These are phyloP conservation scores for Forbesichthys agassizii DNA, from an alignment of 2,113 vertebrate genomes.

Conservation along the genomic window DNA sequence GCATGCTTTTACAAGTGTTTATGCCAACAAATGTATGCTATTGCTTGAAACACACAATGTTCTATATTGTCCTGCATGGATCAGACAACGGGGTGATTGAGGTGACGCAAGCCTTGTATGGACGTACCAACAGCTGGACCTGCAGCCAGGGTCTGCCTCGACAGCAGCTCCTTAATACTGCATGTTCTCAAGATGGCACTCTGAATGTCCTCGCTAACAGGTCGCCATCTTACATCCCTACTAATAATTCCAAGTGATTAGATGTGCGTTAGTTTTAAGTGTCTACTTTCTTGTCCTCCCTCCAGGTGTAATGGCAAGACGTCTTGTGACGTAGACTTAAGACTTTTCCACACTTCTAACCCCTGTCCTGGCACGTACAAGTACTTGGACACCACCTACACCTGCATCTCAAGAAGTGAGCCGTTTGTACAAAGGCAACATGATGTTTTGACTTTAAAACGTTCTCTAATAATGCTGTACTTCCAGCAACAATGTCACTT, in stretches of 20 bases:
- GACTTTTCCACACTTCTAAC: neutral
- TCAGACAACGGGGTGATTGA: slow-evolving; percentile 30
- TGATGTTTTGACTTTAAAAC: no score
- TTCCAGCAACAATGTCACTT: no score
- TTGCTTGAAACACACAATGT: no score
- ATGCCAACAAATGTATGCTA: no score
- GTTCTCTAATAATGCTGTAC: no score
- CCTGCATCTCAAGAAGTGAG: slow-evolving; percentile 52
- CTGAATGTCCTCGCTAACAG: slow-evolving; percentile 2
- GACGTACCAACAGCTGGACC: slow-evolving; percentile 18
- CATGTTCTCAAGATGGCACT: neutral
- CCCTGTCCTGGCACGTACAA: slow-evolving; percentile 23
- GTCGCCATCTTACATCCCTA: slow-evolving; percentile 9
- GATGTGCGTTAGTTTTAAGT: no score
- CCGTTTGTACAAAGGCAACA: neutral
- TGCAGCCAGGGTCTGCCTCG: slow-evolving; percentile 26
- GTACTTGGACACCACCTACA: slow-evolving; percentile 49
- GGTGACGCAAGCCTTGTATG: slow-evolving; percentile 32
- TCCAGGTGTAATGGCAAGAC: slow-evolving; percentile 53
- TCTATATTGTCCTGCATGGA: neutral
- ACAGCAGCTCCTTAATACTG: neutral
- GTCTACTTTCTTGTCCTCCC: neutral
- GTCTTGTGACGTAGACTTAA: slow-evolving; percentile 31
- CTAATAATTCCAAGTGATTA: neutral
- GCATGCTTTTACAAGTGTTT: no score